A percentile compares a stretch with the other conserved stretches of the same genome.
Evolutionary conservation across 2,113 vertebrate species (phyloP).

Genomic region (Arvicanthis niloticus): DNA sequence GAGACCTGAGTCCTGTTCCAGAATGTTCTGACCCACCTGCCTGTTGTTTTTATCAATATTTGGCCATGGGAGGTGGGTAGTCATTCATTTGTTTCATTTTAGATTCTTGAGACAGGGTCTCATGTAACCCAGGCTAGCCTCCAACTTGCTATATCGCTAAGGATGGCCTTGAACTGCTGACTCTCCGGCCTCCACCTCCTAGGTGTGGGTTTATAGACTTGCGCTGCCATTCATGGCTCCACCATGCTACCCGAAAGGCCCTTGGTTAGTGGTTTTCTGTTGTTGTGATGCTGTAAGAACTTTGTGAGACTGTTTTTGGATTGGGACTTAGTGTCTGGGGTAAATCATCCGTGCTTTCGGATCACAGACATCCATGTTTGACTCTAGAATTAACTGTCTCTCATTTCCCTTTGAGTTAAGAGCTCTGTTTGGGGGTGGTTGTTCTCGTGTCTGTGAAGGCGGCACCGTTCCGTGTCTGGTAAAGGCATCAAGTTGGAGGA

Average conservation of each 20-base stretch:
- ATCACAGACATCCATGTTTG: background rate
- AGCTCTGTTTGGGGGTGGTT: background rate
- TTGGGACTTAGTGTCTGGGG: background rate
- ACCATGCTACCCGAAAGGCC: background rate
- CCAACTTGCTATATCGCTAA: background rate
- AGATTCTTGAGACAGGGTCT: background rate
- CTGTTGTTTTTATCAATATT: background rate
- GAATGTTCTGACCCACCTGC: no score
- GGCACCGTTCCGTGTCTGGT: background rate
- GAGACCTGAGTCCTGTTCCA: background rate
- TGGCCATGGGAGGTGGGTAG: background rate
- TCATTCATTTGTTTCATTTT: background rate
- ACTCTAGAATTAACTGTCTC: background rate
- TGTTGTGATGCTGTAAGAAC: background rate
- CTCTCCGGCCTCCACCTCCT: background rate
- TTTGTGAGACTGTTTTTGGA: background rate
- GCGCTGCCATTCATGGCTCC: fast-evolving
- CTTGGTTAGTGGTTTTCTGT: background rate
- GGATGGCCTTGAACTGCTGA: background rate
- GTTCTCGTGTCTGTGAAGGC: background rate
- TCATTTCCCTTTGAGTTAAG: background rate
- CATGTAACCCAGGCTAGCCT: background rate
- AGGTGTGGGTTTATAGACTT: background rate
- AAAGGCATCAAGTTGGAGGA: background rate
- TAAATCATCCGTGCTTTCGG: fast-evolving